Evolutionary conservation across 2,888 invertebrate species (phyloP).

Genomic region (Lasioglossum malachurum): DNA sequence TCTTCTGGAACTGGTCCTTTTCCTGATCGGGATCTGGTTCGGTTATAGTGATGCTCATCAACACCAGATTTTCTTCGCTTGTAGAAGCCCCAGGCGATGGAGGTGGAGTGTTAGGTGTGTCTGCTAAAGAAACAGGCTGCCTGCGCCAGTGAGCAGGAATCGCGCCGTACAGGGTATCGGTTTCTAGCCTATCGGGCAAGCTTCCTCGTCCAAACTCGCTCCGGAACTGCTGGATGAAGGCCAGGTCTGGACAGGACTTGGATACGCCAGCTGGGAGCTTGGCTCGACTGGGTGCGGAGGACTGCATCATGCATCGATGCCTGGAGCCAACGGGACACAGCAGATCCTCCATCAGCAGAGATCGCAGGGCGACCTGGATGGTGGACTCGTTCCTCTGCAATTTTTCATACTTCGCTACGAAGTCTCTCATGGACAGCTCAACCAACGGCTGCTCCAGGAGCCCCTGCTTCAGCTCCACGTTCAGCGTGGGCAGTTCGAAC

Average conservation of each 20-base stretch:
- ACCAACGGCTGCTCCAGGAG: conserved; percentile 92
- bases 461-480: conserved; percentile 91
- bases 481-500: conserved; percentile 91
- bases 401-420: conserved; percentile 91
- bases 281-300: conserved; percentile 85
- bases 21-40: conserved; percentile 67
- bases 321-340: conserved; percentile 91
- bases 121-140: conserved; percentile 72
- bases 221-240: conserved; percentile 76
- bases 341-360: conserved; percentile 96
- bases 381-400: conserved; percentile 89
- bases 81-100: conserved; percentile 81
- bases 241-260: conserved; percentile 92
- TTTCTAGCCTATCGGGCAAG: conserved; percentile 80
- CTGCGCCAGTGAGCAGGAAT: conserved; percentile 82
- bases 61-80: conserved; percentile 83
- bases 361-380: conserved; percentile 92
- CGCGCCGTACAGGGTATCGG: conserved; percentile 80
- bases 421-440: conserved; percentile 93
- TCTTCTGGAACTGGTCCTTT: conserved; percentile 73
- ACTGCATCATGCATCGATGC: conserved; percentile 94
- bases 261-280: conserved; percentile 85
- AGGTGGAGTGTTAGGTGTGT: conserved; percentile 82
- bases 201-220: conserved; percentile 76
- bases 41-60: conserved; percentile 80